Conservation (phyloP, 2,888 invertebrate genomes). For the Meandrusa payeni region DNA sequence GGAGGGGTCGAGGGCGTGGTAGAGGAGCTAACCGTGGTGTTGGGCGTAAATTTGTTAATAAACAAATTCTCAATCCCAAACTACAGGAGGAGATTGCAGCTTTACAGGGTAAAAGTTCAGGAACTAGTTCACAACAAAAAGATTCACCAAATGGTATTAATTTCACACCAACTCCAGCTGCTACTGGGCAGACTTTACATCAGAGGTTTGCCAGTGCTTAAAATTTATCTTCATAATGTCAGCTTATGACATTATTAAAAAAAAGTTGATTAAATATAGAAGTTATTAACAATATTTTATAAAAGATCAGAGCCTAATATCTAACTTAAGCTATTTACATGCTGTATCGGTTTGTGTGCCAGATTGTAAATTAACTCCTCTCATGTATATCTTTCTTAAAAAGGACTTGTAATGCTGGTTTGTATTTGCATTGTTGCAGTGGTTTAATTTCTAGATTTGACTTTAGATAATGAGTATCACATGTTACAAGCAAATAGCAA, state of each 20-base stretch:
- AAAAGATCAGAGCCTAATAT: too few relatives aligned
- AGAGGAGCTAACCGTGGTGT: slow-evolving; percentile 57
- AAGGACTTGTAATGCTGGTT: too few relatives aligned
- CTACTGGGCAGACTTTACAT: slow-evolving; percentile 66
- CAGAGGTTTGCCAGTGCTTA: slow-evolving; percentile 65
- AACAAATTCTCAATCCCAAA: slow-evolving; percentile 62
- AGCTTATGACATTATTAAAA: slow-evolving; percentile 10
- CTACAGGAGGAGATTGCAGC: slow-evolving; percentile 72
- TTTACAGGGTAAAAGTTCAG: slow-evolving; percentile 62
- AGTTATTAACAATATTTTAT: slow-evolving; percentile 13
- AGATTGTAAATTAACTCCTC: neutral
- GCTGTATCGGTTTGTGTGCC: slow-evolving; percentile 12
- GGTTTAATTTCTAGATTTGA: too few relatives aligned
- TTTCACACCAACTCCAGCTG: slow-evolving; percentile 32
- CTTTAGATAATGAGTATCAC: too few relatives aligned
- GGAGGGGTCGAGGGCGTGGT: slow-evolving; percentile 54
- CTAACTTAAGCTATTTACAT: neutral
- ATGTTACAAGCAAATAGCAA: too few relatives aligned
- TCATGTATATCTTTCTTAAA: too few relatives aligned
- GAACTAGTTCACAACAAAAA: slow-evolving; percentile 28
- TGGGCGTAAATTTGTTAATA: slow-evolving; percentile 61
- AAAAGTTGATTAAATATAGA: slow-evolving; percentile 2
- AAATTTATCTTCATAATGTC: slow-evolving; percentile 25
- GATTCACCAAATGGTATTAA: slow-evolving; percentile 43
- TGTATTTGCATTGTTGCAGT: too few relatives aligned